phyloP scores from a whole-genome alignment of 1,140 invertebrate genomes.

The Diorhabda carinulata region DNA sequence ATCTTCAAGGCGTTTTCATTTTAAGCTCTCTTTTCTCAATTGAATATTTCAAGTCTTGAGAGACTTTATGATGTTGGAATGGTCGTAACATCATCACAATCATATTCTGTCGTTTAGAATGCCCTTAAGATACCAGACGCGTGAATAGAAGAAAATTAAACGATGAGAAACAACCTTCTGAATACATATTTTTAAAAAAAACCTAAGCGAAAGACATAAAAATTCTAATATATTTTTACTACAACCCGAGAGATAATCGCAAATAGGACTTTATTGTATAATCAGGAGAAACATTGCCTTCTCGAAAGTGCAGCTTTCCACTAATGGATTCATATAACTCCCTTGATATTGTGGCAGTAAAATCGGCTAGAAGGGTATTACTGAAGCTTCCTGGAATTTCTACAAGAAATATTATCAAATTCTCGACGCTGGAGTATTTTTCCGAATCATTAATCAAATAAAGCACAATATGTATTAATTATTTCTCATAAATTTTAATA shows the following conservation, averaged over 20 bases:
- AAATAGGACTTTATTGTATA: neutral
- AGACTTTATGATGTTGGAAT: too few relatives aligned
- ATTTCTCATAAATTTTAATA: too few relatives aligned
- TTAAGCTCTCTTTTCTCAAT: too few relatives aligned
- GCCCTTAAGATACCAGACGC: neutral
- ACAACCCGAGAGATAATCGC: neutral
- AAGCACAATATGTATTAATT: too few relatives aligned
- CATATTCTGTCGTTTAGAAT: neutral
- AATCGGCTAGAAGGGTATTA: neutral
- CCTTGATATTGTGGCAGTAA: neutral
- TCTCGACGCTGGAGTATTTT: too few relatives aligned
- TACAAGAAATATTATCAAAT: too few relatives aligned
- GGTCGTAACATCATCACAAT: neutral
- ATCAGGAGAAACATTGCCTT: neutral
- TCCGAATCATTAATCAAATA: too few relatives aligned
- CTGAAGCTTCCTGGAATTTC: too few relatives aligned
- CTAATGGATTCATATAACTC: neutral
- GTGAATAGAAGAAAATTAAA: slow-evolving; percentile 3
- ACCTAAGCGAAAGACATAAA: neutral
- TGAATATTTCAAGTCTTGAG: too few relatives aligned
- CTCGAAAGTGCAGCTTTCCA: neutral
- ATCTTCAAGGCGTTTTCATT: too few relatives aligned
- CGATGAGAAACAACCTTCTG: neutral
- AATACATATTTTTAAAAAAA: neutral
- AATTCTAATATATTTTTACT: neutral